phyloP scores from a whole-genome alignment of 2,113 vertebrate genomes.

The Pelusios castaneus region DNA sequence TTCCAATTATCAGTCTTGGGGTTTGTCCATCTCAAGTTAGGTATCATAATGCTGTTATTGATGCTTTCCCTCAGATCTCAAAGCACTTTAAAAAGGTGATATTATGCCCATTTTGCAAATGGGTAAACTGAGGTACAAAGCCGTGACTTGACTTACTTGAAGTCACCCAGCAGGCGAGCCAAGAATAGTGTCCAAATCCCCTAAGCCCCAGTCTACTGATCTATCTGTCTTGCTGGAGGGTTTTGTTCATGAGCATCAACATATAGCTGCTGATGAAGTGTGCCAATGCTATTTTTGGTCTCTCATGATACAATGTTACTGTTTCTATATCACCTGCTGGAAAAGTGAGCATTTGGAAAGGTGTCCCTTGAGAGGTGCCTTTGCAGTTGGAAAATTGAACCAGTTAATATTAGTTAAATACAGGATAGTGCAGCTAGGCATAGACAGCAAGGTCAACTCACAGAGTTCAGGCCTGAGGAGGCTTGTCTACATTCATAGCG shows the following conservation, averaged over 20 bases:
- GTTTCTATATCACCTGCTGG: neutral
- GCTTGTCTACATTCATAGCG: neutral
- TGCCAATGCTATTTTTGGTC: neutral
- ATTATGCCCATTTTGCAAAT: neutral
- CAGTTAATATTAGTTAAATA: neutral
- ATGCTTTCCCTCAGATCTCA: neutral
- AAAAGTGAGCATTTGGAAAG: neutral
- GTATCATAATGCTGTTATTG: neutral
- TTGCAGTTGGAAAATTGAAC: neutral
- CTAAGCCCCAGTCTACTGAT: neutral
- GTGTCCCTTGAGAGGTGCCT: accelerated
- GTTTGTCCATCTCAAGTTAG: neutral
- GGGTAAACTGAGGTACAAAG: neutral
- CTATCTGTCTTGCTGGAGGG: neutral
- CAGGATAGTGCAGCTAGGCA: neutral
- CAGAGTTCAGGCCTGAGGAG: neutral
- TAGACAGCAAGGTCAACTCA: neutral
- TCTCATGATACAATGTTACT: neutral
- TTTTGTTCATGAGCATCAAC: accelerated
- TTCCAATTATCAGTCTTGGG: neutral
- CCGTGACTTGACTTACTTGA: accelerated
- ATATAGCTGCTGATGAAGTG: neutral
- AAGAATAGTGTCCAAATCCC: neutral
- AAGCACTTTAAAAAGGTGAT: neutral
- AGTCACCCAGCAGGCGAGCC: neutral